Percentiles rank a stretch among this genome's conserved stretches.
These are phyloP conservation scores for Musca vetustissima DNA, from an alignment of 1,140 invertebrate genomes.

Conservation along the genomic window DNA sequence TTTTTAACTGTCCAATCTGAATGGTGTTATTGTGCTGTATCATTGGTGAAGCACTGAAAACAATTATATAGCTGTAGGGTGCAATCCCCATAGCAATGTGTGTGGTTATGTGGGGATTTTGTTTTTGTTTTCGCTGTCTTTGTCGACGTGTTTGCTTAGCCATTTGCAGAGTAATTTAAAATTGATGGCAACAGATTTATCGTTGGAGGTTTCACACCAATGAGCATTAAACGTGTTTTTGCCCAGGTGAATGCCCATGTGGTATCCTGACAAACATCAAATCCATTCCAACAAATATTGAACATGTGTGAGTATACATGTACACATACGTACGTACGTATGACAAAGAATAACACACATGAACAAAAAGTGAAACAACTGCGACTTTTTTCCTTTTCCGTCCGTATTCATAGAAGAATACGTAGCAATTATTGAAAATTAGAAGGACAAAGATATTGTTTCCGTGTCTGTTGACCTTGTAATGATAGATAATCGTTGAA, in stretches of 20 bases:
- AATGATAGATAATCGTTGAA: neutral
- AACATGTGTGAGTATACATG: neutral
- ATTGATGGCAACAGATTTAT: constrained; percentile 20
- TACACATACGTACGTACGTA: neutral
- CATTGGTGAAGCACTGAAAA: too few species aligned
- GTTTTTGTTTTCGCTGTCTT: too few species aligned
- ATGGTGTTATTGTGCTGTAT: too few species aligned
- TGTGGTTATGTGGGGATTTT: too few species aligned
- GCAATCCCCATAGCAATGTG: too few species aligned
- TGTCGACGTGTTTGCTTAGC: constrained; percentile 9
- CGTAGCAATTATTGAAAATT: constrained; percentile 1
- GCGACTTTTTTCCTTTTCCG: too few species aligned
- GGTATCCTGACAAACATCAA: neutral
- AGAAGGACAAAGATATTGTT: neutral
- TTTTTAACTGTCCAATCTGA: too few species aligned
- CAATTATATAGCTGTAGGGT: too few species aligned
- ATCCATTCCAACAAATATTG: neutral
- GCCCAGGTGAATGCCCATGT: constrained; percentile 11
- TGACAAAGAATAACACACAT: neutral
- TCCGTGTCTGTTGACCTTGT: neutral
- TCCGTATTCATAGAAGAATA: too few species aligned
- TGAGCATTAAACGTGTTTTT: constrained; percentile 13
- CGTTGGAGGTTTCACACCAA: constrained; percentile 16
- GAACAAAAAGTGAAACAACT: too few species aligned
- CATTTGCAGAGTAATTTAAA: constrained; percentile 20